phyloP scores from a whole-genome alignment of 2,113 vertebrate genomes.

The Nicator chloris region DNA sequence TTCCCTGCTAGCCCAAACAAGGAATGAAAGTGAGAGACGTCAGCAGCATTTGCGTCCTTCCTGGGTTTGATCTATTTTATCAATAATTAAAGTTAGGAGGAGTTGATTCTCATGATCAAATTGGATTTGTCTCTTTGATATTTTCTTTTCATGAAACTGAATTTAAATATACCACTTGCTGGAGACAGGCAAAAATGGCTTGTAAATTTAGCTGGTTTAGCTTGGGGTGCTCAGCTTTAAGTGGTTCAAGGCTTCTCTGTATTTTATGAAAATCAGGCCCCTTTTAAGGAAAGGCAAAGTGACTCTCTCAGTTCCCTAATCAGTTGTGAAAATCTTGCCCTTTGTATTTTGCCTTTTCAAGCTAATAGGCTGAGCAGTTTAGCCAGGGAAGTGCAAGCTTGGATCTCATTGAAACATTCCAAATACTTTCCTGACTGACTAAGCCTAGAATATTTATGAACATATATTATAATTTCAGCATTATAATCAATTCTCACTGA shows the following conservation, averaged over 20 bases:
- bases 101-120: not conserved
- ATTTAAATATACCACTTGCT: not conserved
- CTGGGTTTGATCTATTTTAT: conserved; percentile 11
- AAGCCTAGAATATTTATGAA: not conserved
- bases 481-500: not conserved
- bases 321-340: not conserved
- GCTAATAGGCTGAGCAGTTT: not conserved
- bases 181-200: not conserved
- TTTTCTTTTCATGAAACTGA: not conserved
- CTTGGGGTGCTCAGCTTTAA: conserved; percentile 7
- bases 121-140: conserved; percentile 11
- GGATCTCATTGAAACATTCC: not conserved
- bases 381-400: not conserved
- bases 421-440: not conserved
- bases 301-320: not conserved
- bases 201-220: not conserved
- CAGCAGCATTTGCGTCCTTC: not conserved
- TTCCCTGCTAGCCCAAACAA: not conserved
- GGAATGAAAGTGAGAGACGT: not conserved
- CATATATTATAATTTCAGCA: not conserved
- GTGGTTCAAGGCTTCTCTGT: not conserved
- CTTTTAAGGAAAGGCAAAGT: conserved; percentile 25
- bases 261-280: conserved; percentile 9
- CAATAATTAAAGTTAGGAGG: conserved; percentile 12
- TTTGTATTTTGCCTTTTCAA: conserved; percentile 30